phyloP scores from a whole-genome alignment of 2,888 invertebrate genomes.

The Drosophila mulleri region DNA sequence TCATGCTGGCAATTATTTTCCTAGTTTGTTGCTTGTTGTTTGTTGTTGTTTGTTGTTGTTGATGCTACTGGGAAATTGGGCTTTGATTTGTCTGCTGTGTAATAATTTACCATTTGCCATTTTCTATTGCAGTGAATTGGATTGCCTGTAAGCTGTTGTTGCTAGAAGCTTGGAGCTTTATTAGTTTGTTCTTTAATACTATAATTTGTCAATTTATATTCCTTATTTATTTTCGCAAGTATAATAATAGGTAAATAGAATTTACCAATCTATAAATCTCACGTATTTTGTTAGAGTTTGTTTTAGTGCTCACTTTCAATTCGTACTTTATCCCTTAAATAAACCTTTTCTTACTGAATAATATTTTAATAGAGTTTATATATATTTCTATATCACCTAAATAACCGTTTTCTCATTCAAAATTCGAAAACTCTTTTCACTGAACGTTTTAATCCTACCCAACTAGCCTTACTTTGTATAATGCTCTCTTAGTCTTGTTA shows the following conservation, averaged over 20 bases:
- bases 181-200: neutral
- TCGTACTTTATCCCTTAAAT: neutral
- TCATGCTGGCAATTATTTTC: slow-evolving; percentile 32
- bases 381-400: no score
- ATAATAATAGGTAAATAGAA: no score
- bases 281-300: neutral
- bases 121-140: neutral
- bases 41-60: slow-evolving; percentile 2
- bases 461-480: neutral
- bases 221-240: neutral
- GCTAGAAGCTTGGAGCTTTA: neutral
- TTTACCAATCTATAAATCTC: no score
- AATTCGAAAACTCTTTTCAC: no score
- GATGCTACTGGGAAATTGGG: slow-evolving; percentile 6
- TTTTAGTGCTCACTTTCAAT: neutral
- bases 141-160: neutral
- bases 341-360: no score
- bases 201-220: neutral
- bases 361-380: no score
- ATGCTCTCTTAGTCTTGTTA: neutral
- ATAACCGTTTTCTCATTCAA: no score
- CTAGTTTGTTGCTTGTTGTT: slow-evolving; percentile 1
- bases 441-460: no score
- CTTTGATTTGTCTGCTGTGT: neutral
- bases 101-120: neutral